Evolutionary conservation across 2,797 vertebrate species (phyloP), one percentile per base, ranked within the genome.

Genomic region (Corythornis leucogaster): DNA sequence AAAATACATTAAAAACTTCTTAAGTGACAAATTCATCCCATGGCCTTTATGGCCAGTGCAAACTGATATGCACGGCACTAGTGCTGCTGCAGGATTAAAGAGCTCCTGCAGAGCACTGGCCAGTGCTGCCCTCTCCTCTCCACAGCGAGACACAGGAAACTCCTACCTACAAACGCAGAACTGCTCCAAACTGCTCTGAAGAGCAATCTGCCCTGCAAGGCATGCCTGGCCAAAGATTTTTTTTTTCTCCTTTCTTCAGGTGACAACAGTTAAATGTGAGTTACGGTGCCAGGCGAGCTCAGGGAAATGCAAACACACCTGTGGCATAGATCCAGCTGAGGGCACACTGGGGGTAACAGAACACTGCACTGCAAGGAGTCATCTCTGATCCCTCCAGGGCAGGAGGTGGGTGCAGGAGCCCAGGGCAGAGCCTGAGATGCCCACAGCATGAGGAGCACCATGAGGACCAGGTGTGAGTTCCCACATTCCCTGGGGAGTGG

Each of bases 1-100:
- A 82, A 93, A 92, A 73, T 69, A 80, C 79, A 83, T 90, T 66
- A 75, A 92, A 95, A 92, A 31, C 33, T 77, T 46, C 59, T 90
- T 87, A 66, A 82, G 54, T 2, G 4, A 61, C 12, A 54, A 80
- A 80, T 85, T 61, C 8, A 67, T 61, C 69, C 58, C 3, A 1
- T 68, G 76, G 53, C 73, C 90, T 81, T 87, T 35, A 62, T 88
- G 88, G 86, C 82, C 81, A 87, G 15, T 57, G 12, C 43, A 78
- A 80, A 71, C 55, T 62, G 73, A 43, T 35, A 43, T 2, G 21
- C 2, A 2, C 2, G 40, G 38, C 75, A 43, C 42, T 40, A 57
- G 20, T 63, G 57, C 55, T 2, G 2, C 42, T 61, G 35, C 25
- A 46, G 57, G 67, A 78, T 64, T 61, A 16, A 64, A 74, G 66